Base-by-base conservation (phyloP, 1,140 invertebrate species). In the Drosophila trapezifrons region DNA sequence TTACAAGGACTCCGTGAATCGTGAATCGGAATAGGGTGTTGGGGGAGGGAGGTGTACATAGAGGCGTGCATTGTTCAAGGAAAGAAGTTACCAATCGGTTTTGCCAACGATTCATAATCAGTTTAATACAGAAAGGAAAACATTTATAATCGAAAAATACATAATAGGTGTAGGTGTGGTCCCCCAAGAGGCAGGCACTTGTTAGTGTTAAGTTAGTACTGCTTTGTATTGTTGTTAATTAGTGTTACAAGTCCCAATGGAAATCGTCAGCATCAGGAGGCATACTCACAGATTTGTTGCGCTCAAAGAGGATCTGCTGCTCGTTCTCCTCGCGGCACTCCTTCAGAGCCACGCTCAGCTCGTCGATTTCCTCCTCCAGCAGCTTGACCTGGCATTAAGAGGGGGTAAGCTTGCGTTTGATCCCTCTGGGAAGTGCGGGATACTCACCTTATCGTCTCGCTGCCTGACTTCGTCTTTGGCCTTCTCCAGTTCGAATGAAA, bases 401-500 rank as follows among this genome's bases (percentile, higher is more conserved):
- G 9, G 5, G 17, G 15, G 18, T 22, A 18, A 38, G 9, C n/a
- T 10, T 32, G 1, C 0, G 4, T 15, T 55, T 8, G 0, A 9
- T 18, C 0, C 15, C 0, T 35, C 10, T 15, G n/a, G 6, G 1
- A 12, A 10, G 25, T 0, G 8, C 20, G 12, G 6, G 2, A 7
- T 17, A 18, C 38, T 37, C 81, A 95, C 94, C 93, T 95, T 96
- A 65, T 94, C 94, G 83, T 96, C 95, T 85, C 96, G 94, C 78
- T 95, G 95, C 45, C 94, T 94, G 56, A 96, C 92, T 76, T 95
- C 95, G 64, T 95, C 93, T 82, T 93, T 94, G 64, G 94, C 94
- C 91, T 96, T 95, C 69, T 96, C 95, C 45, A 96, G 92, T 69
- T 96, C 95, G 15, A 94, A 94, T 69, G 95, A 94, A 42, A 96